A percentile compares a stretch with the other conserved stretches of the same genome.
phyloP scores from a whole-genome alignment of 2,113 vertebrate species.

The Cisticola juncidis region DNA sequence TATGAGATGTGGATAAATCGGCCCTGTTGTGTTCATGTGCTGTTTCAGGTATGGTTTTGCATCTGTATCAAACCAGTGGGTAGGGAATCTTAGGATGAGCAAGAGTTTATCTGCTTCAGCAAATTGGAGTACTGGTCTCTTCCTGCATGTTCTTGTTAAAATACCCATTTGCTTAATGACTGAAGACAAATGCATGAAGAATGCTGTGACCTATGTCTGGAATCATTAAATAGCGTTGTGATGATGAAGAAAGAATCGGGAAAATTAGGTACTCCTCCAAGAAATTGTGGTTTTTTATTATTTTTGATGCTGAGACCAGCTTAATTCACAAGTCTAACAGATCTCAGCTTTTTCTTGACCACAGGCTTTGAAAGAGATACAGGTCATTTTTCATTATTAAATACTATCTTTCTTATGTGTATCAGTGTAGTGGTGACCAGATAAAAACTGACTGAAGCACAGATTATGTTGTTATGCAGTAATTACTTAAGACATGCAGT shows the following conservation, averaged over 20 bases:
- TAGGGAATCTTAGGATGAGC: neutral
- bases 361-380: neutral
- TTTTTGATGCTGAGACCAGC: neutral
- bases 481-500: neutral
- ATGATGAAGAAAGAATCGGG: neutral
- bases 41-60: neutral
- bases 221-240: neutral
- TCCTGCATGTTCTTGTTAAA: neutral
- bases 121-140: neutral
- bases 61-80: neutral
- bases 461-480: neutral
- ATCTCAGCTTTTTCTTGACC: neutral
- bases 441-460: neutral
- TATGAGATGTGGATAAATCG: neutral
- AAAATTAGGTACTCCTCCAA: neutral
- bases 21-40: accelerated
- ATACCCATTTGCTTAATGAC: neutral
- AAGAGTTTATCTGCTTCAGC: neutral
- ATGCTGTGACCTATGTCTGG: neutral
- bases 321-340: neutral
- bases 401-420: neutral
- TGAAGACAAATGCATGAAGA: neutral
- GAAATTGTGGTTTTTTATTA: neutral
- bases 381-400: neutral
- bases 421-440: neutral